Evolutionary conservation across 2,797 vertebrate genomes (phyloP), one percentile per base, ranked within the genome.

Genomic region (Glyptemys insculpta): DNA sequence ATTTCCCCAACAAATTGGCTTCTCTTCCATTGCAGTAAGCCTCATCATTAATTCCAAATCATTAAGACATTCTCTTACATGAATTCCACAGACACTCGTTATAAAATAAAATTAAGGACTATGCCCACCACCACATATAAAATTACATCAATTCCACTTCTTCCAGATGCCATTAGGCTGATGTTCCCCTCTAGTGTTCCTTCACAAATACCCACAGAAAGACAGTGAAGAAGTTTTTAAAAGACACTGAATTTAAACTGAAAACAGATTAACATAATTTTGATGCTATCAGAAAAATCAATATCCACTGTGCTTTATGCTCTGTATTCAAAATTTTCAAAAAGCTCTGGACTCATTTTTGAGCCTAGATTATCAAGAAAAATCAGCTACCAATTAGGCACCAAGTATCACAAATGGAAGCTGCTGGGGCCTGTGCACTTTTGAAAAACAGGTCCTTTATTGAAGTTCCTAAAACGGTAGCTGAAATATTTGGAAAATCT

Each of bases 151-250:
- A 3, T 4, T 11, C 37, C 34, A 9, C 27, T 19, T 62, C 53
- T 15, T 37, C 81, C 83, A 56, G 68, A 3, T 25, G 4, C 31
- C 86, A 62, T 2, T 44, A 21, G 19, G 44, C 44, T 10, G 3
- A 3, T 8, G 34, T 3, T 57, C 53, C 6, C 81, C 89, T 56
- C 29, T 9, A 44, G 19, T 3, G 7, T 78, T 41, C 47, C 85
- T 65, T 19, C 78, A 34, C 27, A 19, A 0, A 27, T 57, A 18
- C 0, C 10, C 41, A 10, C 87, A 59, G 21, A 65, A 79, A 82
- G n/a, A 52, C 37, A 9, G 53, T 23, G n/a, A 37, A 68, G 65
- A 18, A 74, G 31, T 54, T 89, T 84, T 94, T 52, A 81, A 91
- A 23, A 62, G 83, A 56, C 62, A 72, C 37, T 29, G 44, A 56